Base-by-base conservation (phyloP, 2,888 invertebrate species). In the Xylocampa areola region DNA sequence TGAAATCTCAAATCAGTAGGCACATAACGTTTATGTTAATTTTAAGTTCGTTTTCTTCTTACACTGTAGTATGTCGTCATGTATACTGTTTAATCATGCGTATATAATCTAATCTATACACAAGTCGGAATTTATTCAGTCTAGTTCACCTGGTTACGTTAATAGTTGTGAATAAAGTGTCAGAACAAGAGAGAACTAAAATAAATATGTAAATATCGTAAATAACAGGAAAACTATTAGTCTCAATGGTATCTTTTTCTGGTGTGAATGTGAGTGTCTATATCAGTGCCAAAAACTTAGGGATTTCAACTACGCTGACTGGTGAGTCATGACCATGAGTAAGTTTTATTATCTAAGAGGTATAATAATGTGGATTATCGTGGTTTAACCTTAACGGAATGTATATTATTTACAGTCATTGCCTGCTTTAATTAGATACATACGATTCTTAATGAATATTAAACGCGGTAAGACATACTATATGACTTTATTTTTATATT, bases 71-170 rank as follows among this genome's bases (percentile, higher is more conserved):
- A 37, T 27, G 16, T 19, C 25, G 35, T 29, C 33, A 36, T 40
- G 25, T 41, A 40, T 53, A 5, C n/a, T 23, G 29, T 39, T 27
- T 68, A 51, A 59, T 69, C 54, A 32, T 17, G 23, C 32, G 30
- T 44, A 40, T 19, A 48, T 29, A 63, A 59, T 73, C 65, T 73
- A 45, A 71, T 71, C 74, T 57, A 14, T 37, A 36, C 35, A 65
- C 39, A 70, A 71, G 57, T 57, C 53, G 48, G 25, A 16, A 50
- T 39, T 53, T 39, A 36, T 21, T 69, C 35, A 58, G 53, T 40
- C 41, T 54, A 19, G 32, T 39, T 45, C 30, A 69, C 50, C 49
- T 58, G 44, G 25, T 48, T 53, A 57, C 35, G 41, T 36, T 27
- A 45, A 36, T 30, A 40, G 16, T 45, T 37, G 51, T 41, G 52